A percentile compares a stretch with the other conserved stretches of the same genome.
These are phyloP conservation scores for Cephonodes hylas DNA, from an alignment of 2,888 invertebrate species.

Conservation along the genomic window DNA sequence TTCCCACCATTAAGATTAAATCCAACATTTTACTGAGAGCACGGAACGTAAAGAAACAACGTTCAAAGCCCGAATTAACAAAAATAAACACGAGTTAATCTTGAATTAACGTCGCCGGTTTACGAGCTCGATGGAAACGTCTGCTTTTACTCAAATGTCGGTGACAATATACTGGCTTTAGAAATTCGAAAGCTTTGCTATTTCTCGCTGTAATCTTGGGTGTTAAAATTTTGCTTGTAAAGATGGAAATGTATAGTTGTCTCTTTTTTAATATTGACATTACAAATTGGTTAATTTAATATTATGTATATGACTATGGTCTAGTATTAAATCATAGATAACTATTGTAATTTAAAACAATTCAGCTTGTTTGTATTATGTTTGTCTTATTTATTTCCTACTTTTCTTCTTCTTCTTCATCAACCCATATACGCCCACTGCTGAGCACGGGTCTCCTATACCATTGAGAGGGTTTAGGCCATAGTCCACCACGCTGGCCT, in stretches of 20 bases:
- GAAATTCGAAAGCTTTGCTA: not conserved
- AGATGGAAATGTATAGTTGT: not conserved
- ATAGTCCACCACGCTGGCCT: too few relatives aligned
- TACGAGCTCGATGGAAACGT: slow-evolving; percentile 29
- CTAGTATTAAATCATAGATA: too few relatives aligned
- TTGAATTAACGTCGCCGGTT: slow-evolving; percentile 30
- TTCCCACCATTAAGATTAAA: not conserved
- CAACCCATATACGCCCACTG: too few relatives aligned
- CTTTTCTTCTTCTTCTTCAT: too few relatives aligned
- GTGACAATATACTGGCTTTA: not conserved
- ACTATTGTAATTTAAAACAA: too few relatives aligned
- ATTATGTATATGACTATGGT: too few relatives aligned
- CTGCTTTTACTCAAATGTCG: slow-evolving; percentile 31
- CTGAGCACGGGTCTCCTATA: too few relatives aligned
- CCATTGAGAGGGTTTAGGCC: too few relatives aligned
- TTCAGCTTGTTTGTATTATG: too few relatives aligned
- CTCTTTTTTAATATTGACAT: too few relatives aligned
- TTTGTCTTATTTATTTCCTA: too few relatives aligned
- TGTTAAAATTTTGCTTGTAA: not conserved
- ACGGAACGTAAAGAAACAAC: slow-evolving; percentile 21
- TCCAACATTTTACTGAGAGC: not conserved
- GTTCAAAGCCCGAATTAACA: slow-evolving; percentile 30
- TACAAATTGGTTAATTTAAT: too few relatives aligned
- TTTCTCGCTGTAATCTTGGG: not conserved
- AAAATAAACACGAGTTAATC: slow-evolving; percentile 37